These are phyloP conservation scores for Heterotis niloticus DNA, from an alignment of 2,113 vertebrate genomes.

Conservation along the genomic window DNA sequence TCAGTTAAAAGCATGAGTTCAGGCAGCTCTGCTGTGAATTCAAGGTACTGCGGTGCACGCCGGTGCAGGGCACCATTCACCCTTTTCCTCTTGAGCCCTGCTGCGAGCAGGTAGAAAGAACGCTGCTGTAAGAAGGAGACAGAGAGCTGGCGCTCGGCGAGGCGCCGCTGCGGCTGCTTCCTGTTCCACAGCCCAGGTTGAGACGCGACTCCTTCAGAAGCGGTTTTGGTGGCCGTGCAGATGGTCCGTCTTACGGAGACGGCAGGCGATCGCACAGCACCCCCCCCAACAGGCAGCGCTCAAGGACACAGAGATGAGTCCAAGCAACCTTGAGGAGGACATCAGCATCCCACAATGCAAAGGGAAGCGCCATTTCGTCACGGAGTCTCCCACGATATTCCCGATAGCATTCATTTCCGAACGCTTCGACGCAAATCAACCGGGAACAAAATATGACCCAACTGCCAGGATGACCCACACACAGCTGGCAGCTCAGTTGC, in stretches of 20 bases:
- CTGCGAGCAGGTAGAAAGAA: too few species aligned
- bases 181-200: too few species aligned
- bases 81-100: too few species aligned
- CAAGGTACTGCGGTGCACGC: too few species aligned
- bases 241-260: not conserved
- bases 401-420: too few species aligned
- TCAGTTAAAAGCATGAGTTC: too few species aligned
- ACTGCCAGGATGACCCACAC: not conserved
- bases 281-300: not conserved
- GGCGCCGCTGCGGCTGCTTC: too few species aligned
- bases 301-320: conserved; percentile 8
- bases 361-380: conserved; percentile 6
- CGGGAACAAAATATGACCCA: not conserved
- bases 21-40: too few species aligned
- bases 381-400: not conserved
- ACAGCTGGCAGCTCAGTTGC: not conserved
- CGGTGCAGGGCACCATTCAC: too few species aligned
- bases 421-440: not conserved
- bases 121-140: too few species aligned
- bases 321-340: not conserved
- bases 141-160: too few species aligned
- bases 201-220: not conserved
- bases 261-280: not conserved
- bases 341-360: not conserved
- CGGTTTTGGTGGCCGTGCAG: not conserved